A percentile compares a stretch with the other conserved stretches of the same genome.
Conservation (phyloP, 2,797 vertebrate genomes). For the Cottoperca gobio region DNA sequence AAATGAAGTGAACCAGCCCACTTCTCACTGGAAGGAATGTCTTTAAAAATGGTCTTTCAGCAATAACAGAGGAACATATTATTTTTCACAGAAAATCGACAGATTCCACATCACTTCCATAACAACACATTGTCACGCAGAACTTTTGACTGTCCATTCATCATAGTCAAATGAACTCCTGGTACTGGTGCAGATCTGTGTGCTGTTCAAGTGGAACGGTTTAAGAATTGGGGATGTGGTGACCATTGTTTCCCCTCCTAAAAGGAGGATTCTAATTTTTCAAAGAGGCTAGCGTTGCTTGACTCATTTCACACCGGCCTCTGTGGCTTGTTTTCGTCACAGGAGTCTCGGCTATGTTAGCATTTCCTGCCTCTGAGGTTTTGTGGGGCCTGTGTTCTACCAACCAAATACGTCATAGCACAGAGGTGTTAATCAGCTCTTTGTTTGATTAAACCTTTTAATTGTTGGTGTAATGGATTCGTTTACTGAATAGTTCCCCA, state of each 20-base stretch:
- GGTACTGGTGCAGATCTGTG: conserved; percentile 22
- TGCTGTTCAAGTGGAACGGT: conserved; percentile 37
- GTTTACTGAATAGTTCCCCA: conserved; percentile 39
- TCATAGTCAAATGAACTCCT: not conserved
- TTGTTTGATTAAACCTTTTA: conserved; percentile 50
- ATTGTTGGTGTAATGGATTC: conserved; percentile 65
- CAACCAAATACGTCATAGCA: conserved; percentile 56
- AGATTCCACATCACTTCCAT: not conserved
- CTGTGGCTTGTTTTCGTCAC: conserved; percentile 72
- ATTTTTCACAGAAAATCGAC: conserved; percentile 2
- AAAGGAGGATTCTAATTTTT: conserved; percentile 58
- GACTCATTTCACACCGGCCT: conserved; percentile 75
- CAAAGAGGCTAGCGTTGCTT: conserved; percentile 37
- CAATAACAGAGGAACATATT: not conserved
- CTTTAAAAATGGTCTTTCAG: not conserved
- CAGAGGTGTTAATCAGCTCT: conserved; percentile 62
- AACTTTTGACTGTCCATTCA: not conserved
- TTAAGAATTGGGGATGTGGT: conserved; percentile 55
- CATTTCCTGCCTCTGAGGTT: conserved; percentile 71
- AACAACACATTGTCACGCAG: conserved; percentile 2
- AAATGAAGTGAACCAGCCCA: conserved; percentile 23
- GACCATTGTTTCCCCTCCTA: conserved; percentile 67
- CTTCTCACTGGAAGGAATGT: not conserved
- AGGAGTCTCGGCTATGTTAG: conserved; percentile 32
- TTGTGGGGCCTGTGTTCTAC: conserved; percentile 44